phyloP scores from a whole-genome alignment of 2,888 invertebrate genomes.

The Corbicula japonica region DNA sequence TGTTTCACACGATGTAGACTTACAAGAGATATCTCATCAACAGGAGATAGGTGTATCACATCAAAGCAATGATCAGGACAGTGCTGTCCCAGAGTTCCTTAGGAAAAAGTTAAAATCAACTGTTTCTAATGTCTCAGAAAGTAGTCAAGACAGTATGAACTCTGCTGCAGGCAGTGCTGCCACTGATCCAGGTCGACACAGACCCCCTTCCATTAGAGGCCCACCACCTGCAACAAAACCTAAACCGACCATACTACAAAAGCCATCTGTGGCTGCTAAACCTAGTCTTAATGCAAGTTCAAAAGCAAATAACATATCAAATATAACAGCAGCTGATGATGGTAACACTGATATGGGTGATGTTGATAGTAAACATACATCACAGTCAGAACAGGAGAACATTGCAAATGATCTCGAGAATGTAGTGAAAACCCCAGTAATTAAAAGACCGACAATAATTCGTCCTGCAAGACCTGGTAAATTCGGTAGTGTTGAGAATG shows the following conservation, averaged over 20 bases:
- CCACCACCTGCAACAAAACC: slow-evolving; percentile 41
- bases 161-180: slow-evolving; percentile 30
- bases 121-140: slow-evolving; percentile 12
- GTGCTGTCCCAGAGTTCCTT: slow-evolving; percentile 53
- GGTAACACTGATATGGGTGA: background rate
- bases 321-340: background rate
- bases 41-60: too few species aligned
- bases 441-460: slow-evolving; percentile 75
- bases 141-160: slow-evolving; percentile 1
- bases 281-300: slow-evolving; percentile 37
- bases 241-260: slow-evolving; percentile 69
- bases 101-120: slow-evolving; percentile 66
- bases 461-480: slow-evolving; percentile 57
- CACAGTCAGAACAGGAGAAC: background rate
- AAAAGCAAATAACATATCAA: slow-evolving; percentile 18
- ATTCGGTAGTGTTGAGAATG: slow-evolving; percentile 49
- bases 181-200: slow-evolving; percentile 16
- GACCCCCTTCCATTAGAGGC: slow-evolving; percentile 16
- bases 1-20: background rate
- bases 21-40: background rate
- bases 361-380: background rate
- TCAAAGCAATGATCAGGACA: slow-evolving; percentile 7
- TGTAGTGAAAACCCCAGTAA: slow-evolving; percentile 14
- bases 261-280: slow-evolving; percentile 62
- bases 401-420: slow-evolving; percentile 12